Conservation (phyloP, 1,140 invertebrate genomes). For the Paraescarpia echinospica region DNA sequence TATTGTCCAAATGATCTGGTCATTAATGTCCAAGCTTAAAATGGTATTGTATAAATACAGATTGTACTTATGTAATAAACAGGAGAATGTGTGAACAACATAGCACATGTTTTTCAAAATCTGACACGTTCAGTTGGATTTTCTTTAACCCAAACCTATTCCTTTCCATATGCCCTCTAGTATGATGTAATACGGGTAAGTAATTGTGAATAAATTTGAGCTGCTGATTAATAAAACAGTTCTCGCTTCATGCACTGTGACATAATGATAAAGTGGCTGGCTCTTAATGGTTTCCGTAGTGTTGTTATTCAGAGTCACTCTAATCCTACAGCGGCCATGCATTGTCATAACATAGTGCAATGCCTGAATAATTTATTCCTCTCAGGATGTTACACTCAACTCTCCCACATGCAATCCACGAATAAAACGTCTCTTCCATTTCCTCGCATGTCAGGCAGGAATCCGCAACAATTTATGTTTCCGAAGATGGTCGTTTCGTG, state of each 20-base stretch:
- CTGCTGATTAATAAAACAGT: not conserved
- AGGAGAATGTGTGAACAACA: not conserved
- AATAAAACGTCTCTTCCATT: not conserved
- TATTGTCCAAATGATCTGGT: too few relatives aligned
- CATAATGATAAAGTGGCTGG: not conserved
- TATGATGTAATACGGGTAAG: not conserved
- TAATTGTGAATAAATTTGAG: not conserved
- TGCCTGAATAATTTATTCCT: not conserved
- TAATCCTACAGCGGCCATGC: not conserved
- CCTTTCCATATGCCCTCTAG: not conserved
- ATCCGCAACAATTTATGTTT: not conserved
- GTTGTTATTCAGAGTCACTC: not conserved
- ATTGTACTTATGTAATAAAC: not conserved
- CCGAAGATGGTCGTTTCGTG: not conserved
- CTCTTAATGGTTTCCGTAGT: not conserved
- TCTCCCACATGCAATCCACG: not conserved
- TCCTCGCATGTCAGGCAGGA: not conserved
- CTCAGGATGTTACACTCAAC: not conserved
- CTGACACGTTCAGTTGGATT: not conserved
- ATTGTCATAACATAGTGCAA: not conserved
- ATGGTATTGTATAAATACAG: too few relatives aligned
- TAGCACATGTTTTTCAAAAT: not conserved
- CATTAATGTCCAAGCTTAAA: too few relatives aligned
- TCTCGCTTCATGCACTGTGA: not conserved
- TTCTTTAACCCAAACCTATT: not conserved